Conservation (phyloP, 2,888 invertebrate species). For the Peribatodes rhomboidaria region DNA sequence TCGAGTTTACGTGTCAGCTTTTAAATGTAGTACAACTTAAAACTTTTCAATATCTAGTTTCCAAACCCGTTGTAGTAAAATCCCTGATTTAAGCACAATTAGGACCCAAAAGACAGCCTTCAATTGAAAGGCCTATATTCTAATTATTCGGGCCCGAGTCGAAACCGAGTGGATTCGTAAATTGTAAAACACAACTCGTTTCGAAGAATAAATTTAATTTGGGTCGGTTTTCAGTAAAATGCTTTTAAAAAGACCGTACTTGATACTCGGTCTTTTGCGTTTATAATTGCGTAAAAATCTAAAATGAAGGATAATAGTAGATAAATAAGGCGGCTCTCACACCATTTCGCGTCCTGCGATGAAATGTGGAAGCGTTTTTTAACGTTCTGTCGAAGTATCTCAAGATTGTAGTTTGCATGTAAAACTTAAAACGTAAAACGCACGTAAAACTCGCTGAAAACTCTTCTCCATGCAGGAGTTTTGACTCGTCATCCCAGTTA, state of each 20-base stretch:
- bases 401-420: too few species aligned
- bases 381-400: too few species aligned
- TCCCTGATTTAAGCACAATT: constrained; percentile 8
- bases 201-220: constrained; percentile 14
- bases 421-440: too few species aligned
- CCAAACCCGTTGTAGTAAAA: neutral
- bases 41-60: neutral
- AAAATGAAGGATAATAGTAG: neutral
- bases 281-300: neutral
- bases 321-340: too few species aligned
- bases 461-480: too few species aligned
- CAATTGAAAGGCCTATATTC: constrained; percentile 29
- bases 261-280: neutral
- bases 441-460: too few species aligned
- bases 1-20: too few species aligned
- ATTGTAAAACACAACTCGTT: constrained; percentile 5
- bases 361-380: too few species aligned
- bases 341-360: too few species aligned
- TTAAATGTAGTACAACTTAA: too few species aligned
- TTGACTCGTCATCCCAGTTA: too few species aligned
- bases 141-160: constrained; percentile 15
- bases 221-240: constrained; percentile 8
- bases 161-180: constrained; percentile 21
- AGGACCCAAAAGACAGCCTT: constrained; percentile 34
- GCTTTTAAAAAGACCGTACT: neutral